Evolutionary conservation across 2,888 invertebrate species (phyloP).

Genomic region (Papilio demoleus): DNA sequence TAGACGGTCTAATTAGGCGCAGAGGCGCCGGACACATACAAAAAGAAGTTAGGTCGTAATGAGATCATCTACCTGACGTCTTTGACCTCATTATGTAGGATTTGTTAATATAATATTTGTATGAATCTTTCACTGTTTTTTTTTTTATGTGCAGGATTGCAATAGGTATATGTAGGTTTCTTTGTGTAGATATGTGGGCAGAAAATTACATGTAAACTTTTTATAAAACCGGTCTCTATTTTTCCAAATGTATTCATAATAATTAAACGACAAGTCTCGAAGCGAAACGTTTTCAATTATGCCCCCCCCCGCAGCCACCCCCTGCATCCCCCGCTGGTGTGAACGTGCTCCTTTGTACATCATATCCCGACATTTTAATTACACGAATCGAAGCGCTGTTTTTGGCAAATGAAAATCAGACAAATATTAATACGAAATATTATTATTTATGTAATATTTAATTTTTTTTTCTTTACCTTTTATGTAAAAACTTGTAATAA

Average conservation of each 20-base stretch:
- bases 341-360: conserved; percentile 20
- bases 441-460: conserved; percentile 43
- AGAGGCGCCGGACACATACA: conserved; percentile 22
- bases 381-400: conserved; percentile 16
- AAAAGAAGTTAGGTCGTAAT: conserved; percentile 21
- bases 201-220: background rate
- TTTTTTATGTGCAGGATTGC: no score
- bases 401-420: conserved; percentile 19
- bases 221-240: background rate
- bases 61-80: conserved; percentile 13
- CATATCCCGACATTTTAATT: conserved; percentile 22
- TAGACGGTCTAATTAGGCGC: conserved; percentile 28
- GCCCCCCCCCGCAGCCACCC: background rate
- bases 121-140: no score
- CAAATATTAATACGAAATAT: conserved; percentile 35
- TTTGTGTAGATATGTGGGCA: no score
- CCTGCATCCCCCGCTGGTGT: background rate
- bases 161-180: no score
- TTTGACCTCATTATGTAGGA: no score
- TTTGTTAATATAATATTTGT: no score
- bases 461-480: background rate
- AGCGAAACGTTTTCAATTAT: conserved; percentile 30
- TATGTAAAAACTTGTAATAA: no score
- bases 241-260: conserved; percentile 11
- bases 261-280: conserved; percentile 28